phyloP scores from a whole-genome alignment of 2,113 vertebrate genomes.

The Melanerpes formicivorus region DNA sequence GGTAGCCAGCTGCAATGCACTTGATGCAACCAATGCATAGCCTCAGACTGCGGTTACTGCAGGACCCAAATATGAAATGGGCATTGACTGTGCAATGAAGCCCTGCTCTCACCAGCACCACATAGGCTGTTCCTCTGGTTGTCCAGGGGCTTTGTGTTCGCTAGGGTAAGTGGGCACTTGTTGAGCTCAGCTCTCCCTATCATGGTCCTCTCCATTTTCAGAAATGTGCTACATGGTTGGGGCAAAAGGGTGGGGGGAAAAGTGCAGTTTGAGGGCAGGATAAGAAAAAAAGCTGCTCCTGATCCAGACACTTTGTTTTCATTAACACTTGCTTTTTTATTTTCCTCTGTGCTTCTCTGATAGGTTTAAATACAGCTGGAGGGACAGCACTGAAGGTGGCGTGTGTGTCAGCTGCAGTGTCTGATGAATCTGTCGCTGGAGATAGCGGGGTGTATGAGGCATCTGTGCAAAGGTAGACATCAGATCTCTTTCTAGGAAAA shows the following conservation, averaged over 20 bases:
- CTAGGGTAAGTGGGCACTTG: background rate
- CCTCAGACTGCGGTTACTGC: background rate
- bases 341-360: background rate
- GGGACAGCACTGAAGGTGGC: conserved; percentile 80
- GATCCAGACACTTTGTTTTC: background rate
- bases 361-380: conserved; percentile 72
- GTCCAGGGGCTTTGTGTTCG: background rate
- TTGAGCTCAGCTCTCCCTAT: background rate
- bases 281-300: background rate
- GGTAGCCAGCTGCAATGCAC: background rate
- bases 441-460: conserved; percentile 97
- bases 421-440: conserved; percentile 95
- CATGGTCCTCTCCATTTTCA: background rate
- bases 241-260: background rate
- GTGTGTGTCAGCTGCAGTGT: conserved; percentile 92
- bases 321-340: background rate
- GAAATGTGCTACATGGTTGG: background rate
- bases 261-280: background rate
- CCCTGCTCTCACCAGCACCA: background rate
- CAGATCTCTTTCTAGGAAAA: background rate
- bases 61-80: background rate
- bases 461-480: conserved; percentile 84
- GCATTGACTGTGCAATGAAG: background rate
- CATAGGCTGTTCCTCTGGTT: background rate
- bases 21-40: fast-evolving